A percentile compares a stretch with the other conserved stretches of the same genome.
Evolutionary conservation across 2,113 vertebrate genomes (phyloP).

Genomic region (Podiceps cristatus): DNA sequence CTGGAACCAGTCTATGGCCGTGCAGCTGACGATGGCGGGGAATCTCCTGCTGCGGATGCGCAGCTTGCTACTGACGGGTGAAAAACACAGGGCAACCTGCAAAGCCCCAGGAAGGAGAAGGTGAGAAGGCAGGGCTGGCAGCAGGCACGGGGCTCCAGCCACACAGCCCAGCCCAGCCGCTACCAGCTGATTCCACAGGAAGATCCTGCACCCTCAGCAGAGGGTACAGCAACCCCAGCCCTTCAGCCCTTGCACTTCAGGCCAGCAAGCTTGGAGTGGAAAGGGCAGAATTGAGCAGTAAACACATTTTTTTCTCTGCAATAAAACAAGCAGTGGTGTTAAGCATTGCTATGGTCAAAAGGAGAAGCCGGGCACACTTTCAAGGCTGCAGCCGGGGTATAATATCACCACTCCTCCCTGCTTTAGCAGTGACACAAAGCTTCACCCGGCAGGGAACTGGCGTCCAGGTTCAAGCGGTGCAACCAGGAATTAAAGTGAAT

Average conservation of each 20-base stretch:
- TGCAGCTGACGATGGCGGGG: constrained; percentile 88
- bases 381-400: background rate
- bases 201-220: background rate
- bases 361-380: background rate
- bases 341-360: background rate
- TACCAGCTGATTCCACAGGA: background rate
- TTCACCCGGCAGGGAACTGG: background rate
- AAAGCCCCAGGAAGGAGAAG: background rate
- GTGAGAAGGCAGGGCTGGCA: fast-evolving
- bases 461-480: background rate
- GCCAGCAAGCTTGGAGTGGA: background rate
- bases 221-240: background rate
- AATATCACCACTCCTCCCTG: background rate
- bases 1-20: constrained; percentile 92
- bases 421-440: background rate
- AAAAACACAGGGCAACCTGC: constrained; percentile 92
- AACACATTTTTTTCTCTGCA: background rate
- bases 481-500: background rate
- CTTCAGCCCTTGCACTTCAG: background rate
- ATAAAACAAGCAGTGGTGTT: background rate
- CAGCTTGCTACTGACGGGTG: constrained; percentile 87
- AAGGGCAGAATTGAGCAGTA: background rate
- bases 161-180: fast-evolving
- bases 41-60: constrained; percentile 89
- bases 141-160: background rate